Base-by-base conservation (phyloP, 2,797 vertebrate species). In the Notolepis coatsorum region DNA sequence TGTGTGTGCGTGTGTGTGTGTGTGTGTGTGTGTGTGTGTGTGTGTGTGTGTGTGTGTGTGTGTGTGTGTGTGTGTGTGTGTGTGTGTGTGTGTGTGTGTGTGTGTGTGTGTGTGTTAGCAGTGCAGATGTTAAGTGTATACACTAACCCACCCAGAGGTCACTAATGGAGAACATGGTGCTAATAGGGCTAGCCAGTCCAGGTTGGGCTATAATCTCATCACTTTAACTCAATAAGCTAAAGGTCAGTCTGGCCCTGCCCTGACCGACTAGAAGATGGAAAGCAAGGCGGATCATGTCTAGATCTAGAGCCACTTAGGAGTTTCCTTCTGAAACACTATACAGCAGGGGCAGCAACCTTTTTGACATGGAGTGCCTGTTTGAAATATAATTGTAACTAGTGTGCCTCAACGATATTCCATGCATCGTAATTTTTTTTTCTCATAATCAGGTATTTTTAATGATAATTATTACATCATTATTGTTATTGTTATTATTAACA, bases 121-220 rank as follows among this genome's bases (percentile, higher is more conserved):
- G 65, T 52, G 20, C 4, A 23, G 45, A 68, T 13, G 4, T 51
- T n/a, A n/a, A 57, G 64, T 75, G 75, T 85, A 63, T 72, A 71
- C 63, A 70, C 81, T 77, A 52, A 75, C 49, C 21, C 68, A 77
- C 75, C 50, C 82, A 84, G 84, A 84, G 79, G 86, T 89, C 84
- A 84, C 76, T 88, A 85, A 88, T 86, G 79, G 84, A 87, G 73
- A 84, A 78, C 76, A 79, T 79, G 78, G 83, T 84, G 84, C 84
- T 86, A 89, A 88, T 89, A 28, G 68, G 80, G 59, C 59, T 74
- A 71, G 75, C 80, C 69, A 80, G 65, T 81, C 80, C 73, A 72
- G 76, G 82, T 88, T 83, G 69, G 71, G 81, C 77, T 76, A 65
- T 93, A 88, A 91, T 90, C 77, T 77, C 86, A 91, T 90, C 86